Percentiles rank a stretch among this genome's conserved stretches.
These are phyloP conservation scores for Drosophila quinaria DNA, from an alignment of 2,888 invertebrate genomes.

Conservation along the genomic window DNA sequence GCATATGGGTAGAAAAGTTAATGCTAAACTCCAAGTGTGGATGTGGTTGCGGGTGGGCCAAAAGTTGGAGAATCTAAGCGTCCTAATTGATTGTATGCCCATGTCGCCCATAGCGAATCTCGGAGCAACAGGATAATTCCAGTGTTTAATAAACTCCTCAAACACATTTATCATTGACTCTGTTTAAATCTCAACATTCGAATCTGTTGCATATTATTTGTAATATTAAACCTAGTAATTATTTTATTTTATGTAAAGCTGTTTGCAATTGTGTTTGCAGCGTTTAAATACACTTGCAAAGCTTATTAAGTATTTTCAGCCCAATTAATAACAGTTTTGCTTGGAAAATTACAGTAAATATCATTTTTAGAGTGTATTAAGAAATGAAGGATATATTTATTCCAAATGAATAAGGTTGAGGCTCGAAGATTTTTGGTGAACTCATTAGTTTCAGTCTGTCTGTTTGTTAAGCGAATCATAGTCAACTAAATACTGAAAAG, in stretches of 20 bases:
- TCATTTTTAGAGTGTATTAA: background rate
- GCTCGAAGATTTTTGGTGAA: background rate
- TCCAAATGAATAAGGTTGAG: background rate
- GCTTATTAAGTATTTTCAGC: background rate
- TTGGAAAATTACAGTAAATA: background rate
- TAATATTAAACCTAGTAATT: constrained; percentile 1
- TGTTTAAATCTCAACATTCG: constrained; percentile 1
- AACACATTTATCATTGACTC: constrained; percentile 7
- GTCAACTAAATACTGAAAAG: too few species aligned
- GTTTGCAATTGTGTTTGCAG: background rate
- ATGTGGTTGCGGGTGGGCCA: background rate
- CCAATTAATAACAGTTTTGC: background rate
- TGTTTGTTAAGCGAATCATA: too few species aligned
- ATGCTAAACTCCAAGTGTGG: constrained; percentile 4
- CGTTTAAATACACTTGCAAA: background rate
- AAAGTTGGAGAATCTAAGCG: constrained; percentile 19
- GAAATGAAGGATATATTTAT: background rate
- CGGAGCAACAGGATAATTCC: background rate
- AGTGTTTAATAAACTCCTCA: constrained; percentile 10
- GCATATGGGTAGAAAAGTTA: constrained; percentile 20
- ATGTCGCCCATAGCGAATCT: background rate
- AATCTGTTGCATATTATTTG: background rate
- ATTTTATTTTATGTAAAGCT: background rate
- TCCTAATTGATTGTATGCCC: constrained; percentile 48
- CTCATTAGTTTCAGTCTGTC: too few species aligned